Percentiles rank a stretch among this genome's conserved stretches.
These are phyloP conservation scores for Dysidea cf. avara DNA, from an alignment of 37 sponge, comb jelly and placozoan genomes.

Conservation along the genomic window DNA sequence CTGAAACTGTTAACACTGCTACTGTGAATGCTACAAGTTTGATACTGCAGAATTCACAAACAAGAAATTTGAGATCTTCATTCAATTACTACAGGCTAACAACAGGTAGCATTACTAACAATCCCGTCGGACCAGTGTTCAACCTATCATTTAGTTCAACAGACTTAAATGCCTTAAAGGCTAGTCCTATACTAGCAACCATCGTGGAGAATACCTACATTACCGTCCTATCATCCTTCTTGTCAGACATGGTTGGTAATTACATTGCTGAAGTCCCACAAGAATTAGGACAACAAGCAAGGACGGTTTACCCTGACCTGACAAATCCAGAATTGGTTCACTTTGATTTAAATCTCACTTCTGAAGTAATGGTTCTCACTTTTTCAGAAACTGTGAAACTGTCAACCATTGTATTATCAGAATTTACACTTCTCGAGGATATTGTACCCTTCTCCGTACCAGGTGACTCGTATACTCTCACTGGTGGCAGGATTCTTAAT, in stretches of 20 bases:
- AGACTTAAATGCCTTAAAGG: conserved; percentile 85
- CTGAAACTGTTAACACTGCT: conserved; percentile 75
- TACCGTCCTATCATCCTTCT: conserved; percentile 23
- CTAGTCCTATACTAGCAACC: conserved; percentile 51
- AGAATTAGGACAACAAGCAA: conserved; percentile 20
- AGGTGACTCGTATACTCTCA: conserved; percentile 42
- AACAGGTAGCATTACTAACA: conserved; percentile 10
- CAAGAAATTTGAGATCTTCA: not conserved
- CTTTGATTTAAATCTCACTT: conserved; percentile 63
- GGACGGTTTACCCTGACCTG: conserved; percentile 33
- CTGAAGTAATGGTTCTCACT: conserved; percentile 54
- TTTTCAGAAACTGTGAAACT: conserved; percentile 83
- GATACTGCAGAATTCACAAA: conserved; percentile 52
- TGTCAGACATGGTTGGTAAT: conserved; percentile 67
- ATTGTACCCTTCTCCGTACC: not conserved
- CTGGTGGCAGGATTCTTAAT: conserved; percentile 50
- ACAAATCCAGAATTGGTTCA: conserved; percentile 47
- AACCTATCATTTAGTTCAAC: conserved; percentile 32
- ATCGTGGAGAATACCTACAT: conserved; percentile 40
- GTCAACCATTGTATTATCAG: conserved; percentile 54
- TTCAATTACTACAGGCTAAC: conserved; percentile 55
- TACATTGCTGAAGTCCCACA: conserved; percentile 20
- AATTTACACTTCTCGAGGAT: conserved; percentile 40
- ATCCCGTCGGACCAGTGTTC: conserved; percentile 48
- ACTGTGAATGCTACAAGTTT: conserved; percentile 38